Evolutionary conservation across 2,113 vertebrate species (phyloP), one percentile per base, ranked within the genome.

Genomic region (Hippocampus guttulatus): DNA sequence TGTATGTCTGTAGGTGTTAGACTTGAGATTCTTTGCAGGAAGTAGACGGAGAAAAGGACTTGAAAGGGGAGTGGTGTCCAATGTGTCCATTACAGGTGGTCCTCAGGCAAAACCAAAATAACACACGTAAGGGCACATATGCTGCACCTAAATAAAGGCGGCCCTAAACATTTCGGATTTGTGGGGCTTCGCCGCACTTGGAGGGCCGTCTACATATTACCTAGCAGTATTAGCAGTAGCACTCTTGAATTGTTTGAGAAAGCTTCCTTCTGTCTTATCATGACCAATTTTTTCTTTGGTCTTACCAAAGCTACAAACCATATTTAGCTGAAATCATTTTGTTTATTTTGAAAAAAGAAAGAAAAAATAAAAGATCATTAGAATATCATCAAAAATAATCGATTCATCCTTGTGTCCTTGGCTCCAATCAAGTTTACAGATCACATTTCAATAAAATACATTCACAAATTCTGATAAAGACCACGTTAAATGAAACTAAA

Each of bases 91-190:
- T 61, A 41, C 21, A 67, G 52, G 49, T 5, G 72, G 74, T 80
- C 77, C 58, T 78, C 38, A 33, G 70, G 72, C 78, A 55, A 75
- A 80, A 84, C 87, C 77, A 71, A 87, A 91, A 89, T 88, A 89
- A 81, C 82, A 74, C 67, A 68, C 81, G 63, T 80, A 47, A 81
- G 79, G 79, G 73, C 85, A 79, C 76, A 72, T 55, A 80, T 21
- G 67, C 45, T 68, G 71, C 79, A 63, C 76, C 67, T 63, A 84
- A 87, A 87, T 80, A 82, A 85, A 84, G 41, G 52, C 70, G 45
- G 52, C 70, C 70, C 67, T 61, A 21, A 65, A 79, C n/a, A 16
- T 15, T 45, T 23, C 16, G n/a, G 12, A 43, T 64, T 45, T n/a
- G 33, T 40, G 41, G 41, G 21, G 21, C n/a, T 43, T 64, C 43